These are phyloP conservation scores for Carposina sasakii DNA, from an alignment of 1,140 invertebrate species.

Conservation along the genomic window DNA sequence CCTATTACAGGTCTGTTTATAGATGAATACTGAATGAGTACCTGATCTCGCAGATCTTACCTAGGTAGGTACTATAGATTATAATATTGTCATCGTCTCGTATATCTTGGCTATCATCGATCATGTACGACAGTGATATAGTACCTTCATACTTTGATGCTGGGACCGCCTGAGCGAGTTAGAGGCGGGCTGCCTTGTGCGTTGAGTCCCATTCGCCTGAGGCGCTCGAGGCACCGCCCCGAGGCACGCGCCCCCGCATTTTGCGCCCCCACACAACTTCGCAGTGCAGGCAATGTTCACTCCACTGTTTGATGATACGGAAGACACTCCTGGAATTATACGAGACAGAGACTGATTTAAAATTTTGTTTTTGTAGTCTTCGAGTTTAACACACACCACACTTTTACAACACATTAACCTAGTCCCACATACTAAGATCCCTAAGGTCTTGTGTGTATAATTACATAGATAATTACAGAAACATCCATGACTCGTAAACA, in stretches of 20 bases:
- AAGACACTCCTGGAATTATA: slow-evolving; percentile 77
- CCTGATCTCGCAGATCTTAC: background rate
- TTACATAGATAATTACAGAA: no score
- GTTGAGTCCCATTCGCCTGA: slow-evolving; percentile 51
- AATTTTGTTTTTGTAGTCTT: no score
- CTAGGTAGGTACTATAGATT: background rate
- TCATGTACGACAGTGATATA: slow-evolving; percentile 4
- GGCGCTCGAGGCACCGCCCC: slow-evolving; percentile 62
- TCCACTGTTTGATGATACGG: slow-evolving; percentile 76
- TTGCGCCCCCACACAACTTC: slow-evolving; percentile 62
- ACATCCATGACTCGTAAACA: no score
- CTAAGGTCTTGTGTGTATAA: no score
- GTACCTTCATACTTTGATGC: slow-evolving; percentile 83
- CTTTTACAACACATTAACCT: no score
- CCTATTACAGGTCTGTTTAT: background rate
- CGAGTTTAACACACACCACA: no score
- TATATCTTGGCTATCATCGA: background rate
- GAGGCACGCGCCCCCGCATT: slow-evolving; percentile 62
- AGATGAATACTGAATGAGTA: background rate
- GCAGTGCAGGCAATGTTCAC: slow-evolving; percentile 60
- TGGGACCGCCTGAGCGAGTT: slow-evolving; percentile 78
- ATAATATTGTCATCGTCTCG: background rate
- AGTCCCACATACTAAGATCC: no score
- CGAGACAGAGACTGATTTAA: no score
- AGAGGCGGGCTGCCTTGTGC: slow-evolving; percentile 78